Evolutionary conservation across 2,888 invertebrate species (phyloP).

Genomic region (Eupithecia exiguata): DNA sequence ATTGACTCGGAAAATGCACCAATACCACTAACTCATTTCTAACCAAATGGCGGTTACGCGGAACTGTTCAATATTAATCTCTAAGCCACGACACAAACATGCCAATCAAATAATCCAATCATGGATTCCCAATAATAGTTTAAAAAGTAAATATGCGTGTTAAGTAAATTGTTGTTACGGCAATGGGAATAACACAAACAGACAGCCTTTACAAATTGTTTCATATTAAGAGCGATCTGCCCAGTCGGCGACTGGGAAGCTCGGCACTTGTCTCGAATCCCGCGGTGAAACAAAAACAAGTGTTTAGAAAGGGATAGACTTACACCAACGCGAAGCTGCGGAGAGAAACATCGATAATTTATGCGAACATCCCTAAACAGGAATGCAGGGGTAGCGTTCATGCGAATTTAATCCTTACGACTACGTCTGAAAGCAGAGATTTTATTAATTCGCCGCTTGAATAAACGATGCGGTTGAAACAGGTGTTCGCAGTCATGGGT

Average conservation of each 20-base stretch:
- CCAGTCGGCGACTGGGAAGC: slow-evolving; percentile 54
- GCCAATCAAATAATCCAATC: slow-evolving; percentile 1
- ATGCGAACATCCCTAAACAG: slow-evolving; percentile 82
- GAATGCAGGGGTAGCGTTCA: slow-evolving; percentile 64
- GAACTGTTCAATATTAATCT: slow-evolving; percentile 58
- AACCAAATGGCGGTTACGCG: slow-evolving; percentile 63
- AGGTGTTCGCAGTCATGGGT: slow-evolving; percentile 77
- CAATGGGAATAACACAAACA: slow-evolving; percentile 39
- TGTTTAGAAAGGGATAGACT: slow-evolving; percentile 72
- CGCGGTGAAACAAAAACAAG: slow-evolving; percentile 76
- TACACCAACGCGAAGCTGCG: slow-evolving; percentile 63
- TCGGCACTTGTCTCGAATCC: slow-evolving; percentile 67
- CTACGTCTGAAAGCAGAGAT: slow-evolving; percentile 15
- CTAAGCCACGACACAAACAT: slow-evolving; percentile 26
- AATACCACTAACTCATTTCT: slow-evolving; percentile 67
- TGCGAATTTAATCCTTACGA: slow-evolving; percentile 50
- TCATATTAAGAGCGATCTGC: slow-evolving; percentile 48
- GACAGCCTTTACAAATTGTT: slow-evolving; percentile 51
- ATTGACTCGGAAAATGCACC: slow-evolving; percentile 74
- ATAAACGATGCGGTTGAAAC: slow-evolving; percentile 79
- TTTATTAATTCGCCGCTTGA: slow-evolving; percentile 44
- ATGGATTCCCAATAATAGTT: not conserved
- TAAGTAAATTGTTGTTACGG: not conserved
- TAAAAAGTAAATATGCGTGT: not conserved
- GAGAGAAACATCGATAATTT: slow-evolving; percentile 82